A percentile compares a stretch with the other conserved stretches of the same genome.
These are phyloP conservation scores for Microhierax caerulescens DNA, from an alignment of 2,797 vertebrate species.

Conservation along the genomic window DNA sequence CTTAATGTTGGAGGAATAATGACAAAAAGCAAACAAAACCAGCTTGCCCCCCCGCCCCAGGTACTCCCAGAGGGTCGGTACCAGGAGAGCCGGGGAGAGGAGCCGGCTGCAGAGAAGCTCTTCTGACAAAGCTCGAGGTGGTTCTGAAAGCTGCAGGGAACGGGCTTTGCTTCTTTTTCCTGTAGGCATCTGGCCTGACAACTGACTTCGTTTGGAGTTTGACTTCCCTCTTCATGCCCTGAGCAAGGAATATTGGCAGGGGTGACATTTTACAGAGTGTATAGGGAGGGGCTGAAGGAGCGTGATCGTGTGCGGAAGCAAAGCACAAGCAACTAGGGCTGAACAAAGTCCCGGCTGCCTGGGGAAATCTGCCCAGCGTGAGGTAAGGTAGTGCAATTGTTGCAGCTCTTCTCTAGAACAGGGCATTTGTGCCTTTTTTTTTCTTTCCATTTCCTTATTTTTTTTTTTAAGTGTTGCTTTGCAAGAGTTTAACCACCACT, in stretches of 20 bases:
- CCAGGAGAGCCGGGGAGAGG: not conserved
- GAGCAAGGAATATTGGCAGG: not conserved
- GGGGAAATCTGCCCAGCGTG: not conserved
- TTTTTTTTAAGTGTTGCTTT: not conserved
- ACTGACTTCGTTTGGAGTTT: not conserved
- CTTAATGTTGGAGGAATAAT: not conserved
- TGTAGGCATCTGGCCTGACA: not conserved
- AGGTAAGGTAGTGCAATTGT: not conserved
- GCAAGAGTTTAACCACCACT: not conserved
- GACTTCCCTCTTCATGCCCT: not conserved
- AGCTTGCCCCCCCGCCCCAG: accelerated
- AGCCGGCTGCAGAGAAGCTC: not conserved
- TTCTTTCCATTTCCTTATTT: too few relatives aligned
- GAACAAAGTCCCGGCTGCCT: not conserved
- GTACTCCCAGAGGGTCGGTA: not conserved
- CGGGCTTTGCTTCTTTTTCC: not conserved
- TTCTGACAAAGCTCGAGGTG: not conserved
- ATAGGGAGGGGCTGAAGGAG: not conserved
- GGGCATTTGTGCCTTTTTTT: accelerated
- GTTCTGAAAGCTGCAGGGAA: not conserved
- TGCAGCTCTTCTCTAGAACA: not conserved
- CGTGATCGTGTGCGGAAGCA: not conserved
- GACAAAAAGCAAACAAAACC: not conserved
- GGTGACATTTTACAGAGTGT: not conserved
- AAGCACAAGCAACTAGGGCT: not conserved